Evolutionary conservation across 2,888 invertebrate genomes (phyloP).

Genomic region (Syrista parreyssii): DNA sequence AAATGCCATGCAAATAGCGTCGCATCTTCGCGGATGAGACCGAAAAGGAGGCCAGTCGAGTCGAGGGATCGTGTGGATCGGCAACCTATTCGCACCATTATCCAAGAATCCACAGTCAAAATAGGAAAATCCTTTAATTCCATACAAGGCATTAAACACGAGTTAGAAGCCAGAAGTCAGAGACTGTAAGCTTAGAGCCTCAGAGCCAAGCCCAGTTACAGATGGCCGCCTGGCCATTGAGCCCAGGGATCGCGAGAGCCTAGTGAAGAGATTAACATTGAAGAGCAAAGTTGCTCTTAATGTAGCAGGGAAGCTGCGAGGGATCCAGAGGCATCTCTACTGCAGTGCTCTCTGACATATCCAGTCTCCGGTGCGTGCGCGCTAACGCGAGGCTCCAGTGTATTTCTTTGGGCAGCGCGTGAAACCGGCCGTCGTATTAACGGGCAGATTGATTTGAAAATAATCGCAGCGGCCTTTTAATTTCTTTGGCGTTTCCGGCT

Average conservation of each 20-base stretch:
- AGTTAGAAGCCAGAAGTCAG: not conserved
- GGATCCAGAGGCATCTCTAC: not conserved
- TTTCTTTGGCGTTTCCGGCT: not conserved
- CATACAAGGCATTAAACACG: not conserved
- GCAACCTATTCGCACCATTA: not conserved
- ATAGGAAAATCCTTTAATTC: not conserved
- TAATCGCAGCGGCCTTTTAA: not conserved
- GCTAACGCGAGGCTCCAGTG: not conserved
- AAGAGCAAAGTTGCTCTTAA: not conserved
- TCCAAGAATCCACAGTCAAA: not conserved
- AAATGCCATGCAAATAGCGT: constrained; percentile 4
- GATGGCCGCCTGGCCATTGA: not conserved
- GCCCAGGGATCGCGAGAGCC: not conserved
- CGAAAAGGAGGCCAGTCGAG: not conserved
- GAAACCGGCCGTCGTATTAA: not conserved
- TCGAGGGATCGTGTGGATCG: not conserved
- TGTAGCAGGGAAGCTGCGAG: not conserved
- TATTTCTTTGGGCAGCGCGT: not conserved
- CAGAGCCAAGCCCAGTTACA: not conserved
- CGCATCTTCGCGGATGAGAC: not conserved
- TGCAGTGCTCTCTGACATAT: not conserved
- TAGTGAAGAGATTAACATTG: not conserved
- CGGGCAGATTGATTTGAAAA: not conserved
- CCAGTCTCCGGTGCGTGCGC: not conserved
- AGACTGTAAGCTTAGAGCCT: not conserved